Evolutionary conservation across 2,113 vertebrate species (phyloP).

Genomic region (Jacana jacana): DNA sequence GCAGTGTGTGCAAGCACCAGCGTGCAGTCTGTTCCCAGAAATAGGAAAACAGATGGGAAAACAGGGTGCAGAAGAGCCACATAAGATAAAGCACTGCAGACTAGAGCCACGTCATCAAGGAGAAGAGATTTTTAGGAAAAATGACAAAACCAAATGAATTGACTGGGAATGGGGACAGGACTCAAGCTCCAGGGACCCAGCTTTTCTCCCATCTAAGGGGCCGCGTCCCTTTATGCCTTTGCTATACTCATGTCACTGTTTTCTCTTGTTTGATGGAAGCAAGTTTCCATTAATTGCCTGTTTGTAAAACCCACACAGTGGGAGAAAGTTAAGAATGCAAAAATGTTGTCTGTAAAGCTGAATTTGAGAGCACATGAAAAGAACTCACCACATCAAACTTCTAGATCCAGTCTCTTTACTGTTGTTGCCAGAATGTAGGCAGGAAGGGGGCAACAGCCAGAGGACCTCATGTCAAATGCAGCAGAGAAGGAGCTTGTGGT

Average conservation of each 20-base stretch:
- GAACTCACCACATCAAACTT: not conserved
- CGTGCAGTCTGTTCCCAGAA: not conserved
- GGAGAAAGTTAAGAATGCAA: not conserved
- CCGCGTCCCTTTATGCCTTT: too few relatives aligned
- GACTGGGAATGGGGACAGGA: not conserved
- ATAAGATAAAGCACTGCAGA: not conserved
- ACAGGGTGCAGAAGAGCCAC: not conserved
- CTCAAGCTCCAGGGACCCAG: not conserved
- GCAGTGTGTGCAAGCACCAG: not conserved
- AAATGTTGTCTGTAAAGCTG: not conserved
- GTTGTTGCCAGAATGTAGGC: not conserved
- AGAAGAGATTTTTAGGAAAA: not conserved
- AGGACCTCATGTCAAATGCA: rapidly evolving
- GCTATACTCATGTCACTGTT: not conserved
- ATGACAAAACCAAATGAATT: not conserved
- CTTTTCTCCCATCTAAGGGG: not conserved
- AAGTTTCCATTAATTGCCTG: not conserved
- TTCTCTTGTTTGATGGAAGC: not conserved
- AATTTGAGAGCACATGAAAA: not conserved
- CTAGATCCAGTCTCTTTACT: not conserved
- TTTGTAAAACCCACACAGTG: not conserved
- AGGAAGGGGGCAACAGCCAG: not conserved
- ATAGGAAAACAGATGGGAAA: not conserved
- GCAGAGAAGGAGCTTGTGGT: rapidly evolving
- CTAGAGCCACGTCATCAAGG: not conserved